Percentiles rank a stretch among this genome's conserved stretches.
Conservation (phyloP, 2,888 invertebrate genomes). For the Nowickia ferox region DNA sequence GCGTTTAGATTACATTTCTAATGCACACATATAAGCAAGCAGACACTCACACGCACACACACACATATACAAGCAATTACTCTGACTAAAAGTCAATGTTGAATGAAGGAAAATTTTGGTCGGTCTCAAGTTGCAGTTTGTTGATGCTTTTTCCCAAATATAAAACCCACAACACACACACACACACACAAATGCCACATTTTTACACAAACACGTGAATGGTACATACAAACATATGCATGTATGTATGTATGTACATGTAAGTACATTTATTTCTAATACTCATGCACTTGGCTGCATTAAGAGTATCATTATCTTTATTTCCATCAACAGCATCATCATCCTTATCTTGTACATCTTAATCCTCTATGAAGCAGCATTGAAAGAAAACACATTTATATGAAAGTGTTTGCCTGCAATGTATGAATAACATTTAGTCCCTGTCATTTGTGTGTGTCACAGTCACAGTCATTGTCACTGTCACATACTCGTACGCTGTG, state of each 20-base stretch:
- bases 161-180: not conserved
- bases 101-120: conserved; percentile 19
- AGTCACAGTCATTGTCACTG: conserved; percentile 56
- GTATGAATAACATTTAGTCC: conserved; percentile 36
- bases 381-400: conserved; percentile 26
- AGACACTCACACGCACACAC: not conserved
- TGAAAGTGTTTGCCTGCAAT: conserved; percentile 30
- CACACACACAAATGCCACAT: not conserved
- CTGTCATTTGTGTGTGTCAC: conserved; percentile 58
- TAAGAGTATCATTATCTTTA: conserved; percentile 48
- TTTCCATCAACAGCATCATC: conserved; percentile 27
- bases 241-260: not conserved
- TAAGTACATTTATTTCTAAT: not conserved
- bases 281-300: conserved; percentile 31
- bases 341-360: conserved; percentile 18
- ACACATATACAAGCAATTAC: not conserved
- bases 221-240: not conserved
- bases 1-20: conserved; percentile 26
- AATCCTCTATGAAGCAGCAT: conserved; percentile 29
- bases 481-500: conserved; percentile 43
- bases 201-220: too few relatives aligned
- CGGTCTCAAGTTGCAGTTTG: conserved; percentile 21
- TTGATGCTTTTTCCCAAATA: conserved; percentile 17
- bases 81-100: conserved; percentile 2
- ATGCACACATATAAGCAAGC: not conserved